These are phyloP conservation scores for Parambassis ranga DNA, from an alignment of 2,797 vertebrate species.

Conservation along the genomic window DNA sequence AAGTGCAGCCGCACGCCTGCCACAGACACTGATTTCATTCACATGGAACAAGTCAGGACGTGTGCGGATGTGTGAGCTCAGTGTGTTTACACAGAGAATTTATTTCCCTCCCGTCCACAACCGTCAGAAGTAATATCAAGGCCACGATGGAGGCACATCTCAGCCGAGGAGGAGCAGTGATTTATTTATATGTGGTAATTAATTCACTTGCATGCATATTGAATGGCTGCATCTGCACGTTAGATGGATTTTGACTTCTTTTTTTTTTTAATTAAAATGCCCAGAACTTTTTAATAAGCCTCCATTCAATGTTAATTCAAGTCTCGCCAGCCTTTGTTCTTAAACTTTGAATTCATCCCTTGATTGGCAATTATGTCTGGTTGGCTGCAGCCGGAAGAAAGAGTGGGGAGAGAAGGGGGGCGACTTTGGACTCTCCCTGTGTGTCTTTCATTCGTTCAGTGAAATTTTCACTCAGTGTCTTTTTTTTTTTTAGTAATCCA, in stretches of 20 bases:
- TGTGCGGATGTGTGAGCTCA: constrained; percentile 24
- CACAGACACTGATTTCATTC: constrained; percentile 22
- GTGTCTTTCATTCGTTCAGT: constrained; percentile 36
- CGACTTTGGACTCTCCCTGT: constrained; percentile 19
- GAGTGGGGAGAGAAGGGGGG: not conserved
- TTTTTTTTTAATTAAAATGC: constrained; percentile 23
- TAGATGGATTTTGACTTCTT: not conserved
- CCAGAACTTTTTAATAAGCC: constrained; percentile 48
- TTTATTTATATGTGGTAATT: constrained; percentile 51
- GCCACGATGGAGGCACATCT: constrained; percentile 1
- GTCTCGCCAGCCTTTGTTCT: constrained; percentile 53
- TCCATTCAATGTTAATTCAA: constrained; percentile 44
- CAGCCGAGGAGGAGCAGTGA: constrained; percentile 16
- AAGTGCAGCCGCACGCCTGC: too few species aligned
- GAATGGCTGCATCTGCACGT: not conserved
- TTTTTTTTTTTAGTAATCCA: constrained; percentile 27
- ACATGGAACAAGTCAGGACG: constrained; percentile 24
- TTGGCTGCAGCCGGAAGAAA: constrained; percentile 34
- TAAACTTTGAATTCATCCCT: constrained; percentile 54
- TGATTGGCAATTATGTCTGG: constrained; percentile 68
- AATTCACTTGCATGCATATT: constrained; percentile 29
- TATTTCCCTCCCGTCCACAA: constrained; percentile 33
- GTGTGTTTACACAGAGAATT: constrained; percentile 35
- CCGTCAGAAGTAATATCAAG: constrained; percentile 24
- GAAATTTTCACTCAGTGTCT: constrained; percentile 15